Percentiles rank a stretch among this genome's conserved stretches.
phyloP scores from a whole-genome alignment of 2,888 invertebrate species.

The Stictocephala bisonia region DNA sequence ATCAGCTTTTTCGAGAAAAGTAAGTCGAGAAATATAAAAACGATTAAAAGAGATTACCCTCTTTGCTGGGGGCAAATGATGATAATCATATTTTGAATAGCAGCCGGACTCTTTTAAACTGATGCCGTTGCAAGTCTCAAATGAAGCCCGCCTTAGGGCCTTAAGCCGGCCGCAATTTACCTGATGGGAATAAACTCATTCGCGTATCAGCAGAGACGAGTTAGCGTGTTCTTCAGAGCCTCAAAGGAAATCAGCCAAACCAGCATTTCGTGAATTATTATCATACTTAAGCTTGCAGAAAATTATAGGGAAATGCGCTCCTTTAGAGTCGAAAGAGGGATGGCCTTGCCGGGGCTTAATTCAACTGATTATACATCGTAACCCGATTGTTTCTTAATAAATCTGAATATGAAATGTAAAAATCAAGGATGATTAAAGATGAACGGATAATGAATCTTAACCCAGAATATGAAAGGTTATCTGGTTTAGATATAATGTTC shows the following conservation, averaged over 20 bases:
- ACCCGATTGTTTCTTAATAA: too few relatives aligned
- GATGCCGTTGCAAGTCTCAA: slow-evolving; percentile 21
- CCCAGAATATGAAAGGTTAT: too few relatives aligned
- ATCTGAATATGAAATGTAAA: too few relatives aligned
- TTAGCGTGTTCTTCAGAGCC: slow-evolving; percentile 33
- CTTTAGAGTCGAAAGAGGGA: too few relatives aligned
- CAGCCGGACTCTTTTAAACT: slow-evolving; percentile 29
- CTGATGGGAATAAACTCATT: slow-evolving; percentile 34
- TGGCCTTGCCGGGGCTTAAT: too few relatives aligned
- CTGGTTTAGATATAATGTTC: too few relatives aligned
- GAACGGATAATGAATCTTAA: too few relatives aligned
- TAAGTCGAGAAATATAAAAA: slow-evolving; percentile 1
- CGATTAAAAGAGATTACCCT: not conserved
- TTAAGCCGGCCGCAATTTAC: slow-evolving; percentile 37
- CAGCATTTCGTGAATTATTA: slow-evolving; percentile 29
- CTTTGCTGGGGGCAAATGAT: slow-evolving; percentile 5
- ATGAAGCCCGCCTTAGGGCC: slow-evolving; percentile 20
- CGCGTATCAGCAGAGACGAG: slow-evolving; percentile 8
- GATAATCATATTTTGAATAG: slow-evolving; percentile 28
- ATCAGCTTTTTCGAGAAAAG: not conserved
- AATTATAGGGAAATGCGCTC: slow-evolving; percentile 21
- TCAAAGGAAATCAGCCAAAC: slow-evolving; percentile 29
- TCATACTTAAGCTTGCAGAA: slow-evolving; percentile 17
- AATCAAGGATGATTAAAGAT: too few relatives aligned
- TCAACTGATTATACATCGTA: too few relatives aligned